Evolutionary conservation across 2,797 vertebrate genomes (phyloP), one percentile per base, ranked within the genome.

Genomic region (Tiaroga cobitis): DNA sequence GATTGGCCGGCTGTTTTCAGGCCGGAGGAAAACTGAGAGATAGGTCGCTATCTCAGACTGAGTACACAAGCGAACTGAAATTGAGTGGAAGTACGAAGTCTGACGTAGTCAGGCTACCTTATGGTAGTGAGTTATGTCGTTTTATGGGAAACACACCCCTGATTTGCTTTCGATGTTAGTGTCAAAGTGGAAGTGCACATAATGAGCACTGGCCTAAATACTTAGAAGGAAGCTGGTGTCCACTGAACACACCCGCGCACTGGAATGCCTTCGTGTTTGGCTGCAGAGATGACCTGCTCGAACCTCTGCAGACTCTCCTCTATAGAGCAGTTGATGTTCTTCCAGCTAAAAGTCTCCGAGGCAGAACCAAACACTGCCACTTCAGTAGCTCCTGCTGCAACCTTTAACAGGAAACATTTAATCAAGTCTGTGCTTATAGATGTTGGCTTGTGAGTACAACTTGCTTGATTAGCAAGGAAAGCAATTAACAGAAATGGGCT

Each of bases 271-370:
- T 90, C 94, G 89, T 94, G 94, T 86, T 92, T 96, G 90, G 97
- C 97, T 49, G 94, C 89, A 81, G 93, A 95, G 90, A 96, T 90
- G 84, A 99, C 94, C 86, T 97, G 95, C 91, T 97, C 94, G 92
- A 98, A 99, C 91, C 94, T 97, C 87, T 94, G 93, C 94, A 98
- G 95, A 91, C 98, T 98, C 95, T 99, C 96, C 90, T 97, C 96
- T 88, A 99, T 96, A 77, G 97, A 97, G 91, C 97, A 98, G 92
- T 98, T 98, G 91, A 98, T 98, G 89, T 99, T 99, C 91, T 94
- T 97, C 94, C 95, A 96, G 91, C 95, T 97, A 90, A 99, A 99
- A 51, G 95, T 95, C 91, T 99, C 97, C 72, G 97, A 99, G 11
- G 97, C 97, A 21, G 98, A 97, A 7, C 96, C 97, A 95, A 99